A percentile compares a stretch with the other conserved stretches of the same genome.
Evolutionary conservation across 2,797 vertebrate genomes (phyloP).

Genomic region (Pipistrellus pygmaeus): DNA sequence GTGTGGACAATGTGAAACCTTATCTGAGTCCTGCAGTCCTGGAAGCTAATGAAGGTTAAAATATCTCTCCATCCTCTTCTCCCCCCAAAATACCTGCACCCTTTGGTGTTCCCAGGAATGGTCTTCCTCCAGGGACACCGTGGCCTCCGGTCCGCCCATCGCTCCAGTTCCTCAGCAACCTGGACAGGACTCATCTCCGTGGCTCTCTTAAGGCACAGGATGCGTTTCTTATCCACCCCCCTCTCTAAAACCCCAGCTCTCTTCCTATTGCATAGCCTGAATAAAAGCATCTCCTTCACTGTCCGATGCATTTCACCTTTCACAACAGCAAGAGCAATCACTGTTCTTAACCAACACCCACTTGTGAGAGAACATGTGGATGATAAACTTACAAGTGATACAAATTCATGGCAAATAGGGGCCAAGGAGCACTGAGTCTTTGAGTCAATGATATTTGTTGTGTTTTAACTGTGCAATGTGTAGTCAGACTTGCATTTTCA

Average conservation of each 20-base stretch:
- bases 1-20: neutral
- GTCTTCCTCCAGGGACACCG: no score
- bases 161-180: fast-evolving
- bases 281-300: neutral
- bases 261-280: neutral
- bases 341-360: neutral
- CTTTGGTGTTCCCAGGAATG: neutral
- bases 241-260: neutral
- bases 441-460: neutral
- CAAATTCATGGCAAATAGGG: neutral
- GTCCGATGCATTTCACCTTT: neutral
- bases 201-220: fast-evolving
- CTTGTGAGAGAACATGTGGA: neutral
- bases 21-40: neutral
- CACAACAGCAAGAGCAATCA: neutral
- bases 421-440: fast-evolving
- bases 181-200: no score
- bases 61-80: neutral
- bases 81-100: neutral
- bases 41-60: neutral
- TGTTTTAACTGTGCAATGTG: neutral
- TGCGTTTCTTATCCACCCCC: neutral
- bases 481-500: neutral
- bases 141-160: fast-evolving
- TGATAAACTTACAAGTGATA: neutral